Percentiles rank a stretch among this genome's conserved stretches.
Evolutionary conservation across 2,797 vertebrate species (phyloP).

Genomic region (Ibycter americanus): DNA sequence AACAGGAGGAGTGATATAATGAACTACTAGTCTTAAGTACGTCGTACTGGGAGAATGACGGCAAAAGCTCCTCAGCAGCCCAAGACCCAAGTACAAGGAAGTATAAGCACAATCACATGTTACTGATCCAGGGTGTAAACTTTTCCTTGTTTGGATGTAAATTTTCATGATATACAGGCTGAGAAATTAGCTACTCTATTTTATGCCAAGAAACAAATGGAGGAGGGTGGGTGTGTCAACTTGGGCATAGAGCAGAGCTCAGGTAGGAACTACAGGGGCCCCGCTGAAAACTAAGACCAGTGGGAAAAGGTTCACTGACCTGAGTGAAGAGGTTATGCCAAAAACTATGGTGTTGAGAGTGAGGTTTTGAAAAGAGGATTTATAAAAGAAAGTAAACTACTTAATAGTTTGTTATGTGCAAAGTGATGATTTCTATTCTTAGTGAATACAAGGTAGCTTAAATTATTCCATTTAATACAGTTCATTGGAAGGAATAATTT

Average conservation of each 20-base stretch:
- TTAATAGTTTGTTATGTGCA: background rate
- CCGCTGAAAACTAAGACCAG: background rate
- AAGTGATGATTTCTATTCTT: background rate
- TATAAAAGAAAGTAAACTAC: background rate
- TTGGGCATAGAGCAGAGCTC: background rate
- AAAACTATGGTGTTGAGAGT: background rate
- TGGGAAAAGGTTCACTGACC: background rate
- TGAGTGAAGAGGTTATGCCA: background rate
- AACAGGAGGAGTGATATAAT: background rate
- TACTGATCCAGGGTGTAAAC: background rate
- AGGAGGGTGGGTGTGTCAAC: background rate
- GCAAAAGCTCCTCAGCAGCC: background rate
- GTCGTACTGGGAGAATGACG: background rate
- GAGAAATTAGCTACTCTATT: background rate
- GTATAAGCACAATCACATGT: background rate
- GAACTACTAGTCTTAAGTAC: background rate
- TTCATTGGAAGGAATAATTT: background rate
- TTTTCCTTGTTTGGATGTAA: background rate
- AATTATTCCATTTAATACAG: background rate
- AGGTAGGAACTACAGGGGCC: background rate
- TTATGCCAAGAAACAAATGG: background rate
- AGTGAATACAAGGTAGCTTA: background rate
- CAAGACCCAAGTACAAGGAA: background rate
- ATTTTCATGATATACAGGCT: background rate
- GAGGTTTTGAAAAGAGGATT: background rate